A percentile compares a stretch with the other conserved stretches of the same genome.
Conservation (phyloP, 2,888 invertebrate genomes). For the Spilosoma lubricipeda region DNA sequence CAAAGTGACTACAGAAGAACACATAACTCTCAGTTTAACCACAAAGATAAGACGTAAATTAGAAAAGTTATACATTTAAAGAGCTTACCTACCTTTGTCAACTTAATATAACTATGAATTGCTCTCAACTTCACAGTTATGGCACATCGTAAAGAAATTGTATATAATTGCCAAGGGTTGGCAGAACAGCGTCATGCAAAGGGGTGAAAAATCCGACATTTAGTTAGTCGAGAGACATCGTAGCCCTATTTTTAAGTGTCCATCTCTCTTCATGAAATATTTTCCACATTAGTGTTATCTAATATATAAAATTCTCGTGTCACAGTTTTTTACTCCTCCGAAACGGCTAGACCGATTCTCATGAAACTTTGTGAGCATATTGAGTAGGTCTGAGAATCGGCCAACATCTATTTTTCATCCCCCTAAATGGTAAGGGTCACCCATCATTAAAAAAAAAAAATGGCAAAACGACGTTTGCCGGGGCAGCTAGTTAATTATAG, state of each 20-base stretch:
- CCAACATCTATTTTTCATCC: no score
- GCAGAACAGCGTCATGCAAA: background rate
- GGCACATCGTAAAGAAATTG: background rate
- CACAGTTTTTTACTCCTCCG: no score
- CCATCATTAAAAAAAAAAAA: no score
- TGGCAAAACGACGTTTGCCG: no score
- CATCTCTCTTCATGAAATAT: background rate
- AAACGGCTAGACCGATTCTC: no score
- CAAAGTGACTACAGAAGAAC: background rate
- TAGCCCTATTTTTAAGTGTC: no score
- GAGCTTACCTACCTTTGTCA: background rate
- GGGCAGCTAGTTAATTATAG: no score
- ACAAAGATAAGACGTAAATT: background rate
- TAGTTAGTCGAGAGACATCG: no score
- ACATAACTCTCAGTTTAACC: background rate
- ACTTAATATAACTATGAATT: background rate
- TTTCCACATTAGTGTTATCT: background rate
- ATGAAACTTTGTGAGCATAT: no score
- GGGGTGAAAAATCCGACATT: background rate
- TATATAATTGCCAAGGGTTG: background rate
- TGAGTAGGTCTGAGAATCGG: no score
- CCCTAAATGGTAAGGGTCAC: no score
- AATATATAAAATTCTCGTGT: no score
- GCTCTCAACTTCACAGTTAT: background rate
- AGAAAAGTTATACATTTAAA: background rate